Conservation (phyloP, 1,140 invertebrate genomes). For the Ceratosolen solmsi region DNA sequence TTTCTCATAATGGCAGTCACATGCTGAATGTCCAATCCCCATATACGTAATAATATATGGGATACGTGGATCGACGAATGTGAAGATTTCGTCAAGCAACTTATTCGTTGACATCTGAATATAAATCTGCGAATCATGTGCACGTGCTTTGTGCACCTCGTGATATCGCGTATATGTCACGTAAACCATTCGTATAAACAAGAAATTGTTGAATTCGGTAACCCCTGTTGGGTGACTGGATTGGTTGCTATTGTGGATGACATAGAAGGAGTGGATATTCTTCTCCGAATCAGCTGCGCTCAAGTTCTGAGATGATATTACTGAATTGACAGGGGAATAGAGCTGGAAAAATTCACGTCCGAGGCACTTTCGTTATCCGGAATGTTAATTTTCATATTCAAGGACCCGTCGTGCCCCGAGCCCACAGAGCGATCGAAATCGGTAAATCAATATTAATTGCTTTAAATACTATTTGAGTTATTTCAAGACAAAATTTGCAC, state of each 20-base stretch:
- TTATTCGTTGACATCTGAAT: neutral
- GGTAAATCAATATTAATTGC: no score
- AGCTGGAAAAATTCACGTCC: neutral
- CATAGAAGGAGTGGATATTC: neutral
- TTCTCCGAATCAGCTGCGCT: neutral
- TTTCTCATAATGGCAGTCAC: no score
- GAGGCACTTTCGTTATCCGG: no score
- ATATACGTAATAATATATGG: neutral
- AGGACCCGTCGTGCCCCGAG: no score
- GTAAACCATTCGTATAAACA: neutral
- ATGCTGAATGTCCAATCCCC: neutral
- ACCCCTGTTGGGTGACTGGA: neutral
- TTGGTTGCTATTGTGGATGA: neutral
- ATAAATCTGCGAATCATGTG: conserved; percentile 5
- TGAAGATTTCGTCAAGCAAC: neutral
- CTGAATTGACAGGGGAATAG: neutral
- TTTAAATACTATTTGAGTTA: no score
- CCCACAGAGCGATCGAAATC: no score
- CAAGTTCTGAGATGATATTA: neutral
- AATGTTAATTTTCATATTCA: no score
- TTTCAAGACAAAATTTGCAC: no score
- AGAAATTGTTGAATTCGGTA: neutral
- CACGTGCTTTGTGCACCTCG: neutral
- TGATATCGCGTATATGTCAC: neutral
- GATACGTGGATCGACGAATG: neutral